A percentile compares a stretch with the other conserved stretches of the same genome.
These are phyloP conservation scores for Himantopus leucocephalus DNA, from an alignment of 2,113 vertebrate species.

Conservation along the genomic window DNA sequence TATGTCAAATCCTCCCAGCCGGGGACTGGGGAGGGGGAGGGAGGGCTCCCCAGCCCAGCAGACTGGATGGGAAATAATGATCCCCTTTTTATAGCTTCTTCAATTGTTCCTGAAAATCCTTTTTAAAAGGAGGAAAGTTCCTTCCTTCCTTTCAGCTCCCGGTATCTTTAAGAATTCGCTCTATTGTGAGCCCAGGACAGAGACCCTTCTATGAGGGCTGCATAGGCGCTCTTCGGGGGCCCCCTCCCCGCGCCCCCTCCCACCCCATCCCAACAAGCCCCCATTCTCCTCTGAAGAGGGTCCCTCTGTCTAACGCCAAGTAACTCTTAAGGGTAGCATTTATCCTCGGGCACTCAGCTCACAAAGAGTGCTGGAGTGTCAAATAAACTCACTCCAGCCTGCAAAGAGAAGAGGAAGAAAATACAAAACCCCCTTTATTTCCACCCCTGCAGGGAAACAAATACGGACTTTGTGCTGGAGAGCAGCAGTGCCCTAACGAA, in stretches of 20 bases:
- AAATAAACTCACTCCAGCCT: constrained; percentile 89
- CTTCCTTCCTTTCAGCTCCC: constrained; percentile 69
- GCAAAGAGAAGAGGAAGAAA: constrained; percentile 64
- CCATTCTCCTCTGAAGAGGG: constrained; percentile 96
- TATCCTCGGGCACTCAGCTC: constrained; percentile 88
- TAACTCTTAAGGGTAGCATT: constrained; percentile 91
- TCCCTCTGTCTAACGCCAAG: constrained; percentile 92
- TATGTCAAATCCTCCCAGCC: neutral
- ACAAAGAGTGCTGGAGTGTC: constrained; percentile 92
- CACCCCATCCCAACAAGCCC: constrained; percentile 88
- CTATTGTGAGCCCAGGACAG: constrained; percentile 85
- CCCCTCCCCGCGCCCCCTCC: constrained; percentile 64
- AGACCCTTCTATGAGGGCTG: constrained; percentile 85
- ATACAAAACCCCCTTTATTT: constrained; percentile 93
- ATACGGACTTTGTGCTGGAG: constrained; percentile 86
- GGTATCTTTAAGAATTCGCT: constrained; percentile 79
- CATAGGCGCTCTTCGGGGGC: constrained; percentile 57
- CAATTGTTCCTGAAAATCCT: constrained; percentile 66
- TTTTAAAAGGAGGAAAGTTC: constrained; percentile 56
- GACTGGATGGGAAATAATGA: constrained; percentile 51
- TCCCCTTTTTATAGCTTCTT: constrained; percentile 54
- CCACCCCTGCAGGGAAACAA: constrained; percentile 84
- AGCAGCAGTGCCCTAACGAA: constrained; percentile 79
- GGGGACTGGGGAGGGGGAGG: neutral
- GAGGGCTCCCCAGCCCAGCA: neutral